Evolutionary conservation across 1,140 invertebrate genomes (phyloP).

Genomic region (Drosophila azteca): DNA sequence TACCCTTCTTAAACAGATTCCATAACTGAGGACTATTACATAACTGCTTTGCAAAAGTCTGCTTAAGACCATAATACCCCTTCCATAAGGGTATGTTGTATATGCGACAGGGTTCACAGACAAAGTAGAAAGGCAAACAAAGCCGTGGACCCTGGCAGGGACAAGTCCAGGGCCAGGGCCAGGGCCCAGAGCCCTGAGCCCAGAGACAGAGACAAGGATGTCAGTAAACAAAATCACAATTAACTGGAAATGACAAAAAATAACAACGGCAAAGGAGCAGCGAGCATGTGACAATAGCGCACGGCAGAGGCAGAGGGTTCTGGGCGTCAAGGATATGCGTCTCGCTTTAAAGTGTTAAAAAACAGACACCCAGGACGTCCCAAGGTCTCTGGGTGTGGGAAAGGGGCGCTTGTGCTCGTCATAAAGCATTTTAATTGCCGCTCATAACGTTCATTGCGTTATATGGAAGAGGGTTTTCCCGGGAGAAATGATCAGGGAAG

Average conservation of each 20-base stretch:
- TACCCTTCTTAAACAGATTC: too few relatives aligned
- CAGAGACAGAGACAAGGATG: slow-evolving; percentile 29
- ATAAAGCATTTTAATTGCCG: slow-evolving; percentile 72
- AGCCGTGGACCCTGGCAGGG: slow-evolving; percentile 18
- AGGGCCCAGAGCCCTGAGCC: slow-evolving; percentile 13
- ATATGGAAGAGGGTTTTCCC: slow-evolving; percentile 8
- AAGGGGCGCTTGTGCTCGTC: slow-evolving; percentile 51
- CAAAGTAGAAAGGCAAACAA: slow-evolving; percentile 78
- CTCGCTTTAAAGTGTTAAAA: slow-evolving; percentile 60
- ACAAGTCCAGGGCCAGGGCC: background rate
- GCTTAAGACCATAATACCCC: too few relatives aligned
- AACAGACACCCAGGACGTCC: slow-evolving; percentile 25
- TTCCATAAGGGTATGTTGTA: background rate
- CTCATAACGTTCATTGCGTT: slow-evolving; percentile 28
- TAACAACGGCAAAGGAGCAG: slow-evolving; percentile 30
- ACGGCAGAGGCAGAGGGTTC: slow-evolving; percentile 21
- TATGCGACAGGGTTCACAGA: slow-evolving; percentile 63
- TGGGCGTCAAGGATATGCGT: slow-evolving; percentile 41
- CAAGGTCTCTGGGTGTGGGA: slow-evolving; percentile 19
- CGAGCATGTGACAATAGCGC: slow-evolving; percentile 32
- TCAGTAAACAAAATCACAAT: slow-evolving; percentile 80
- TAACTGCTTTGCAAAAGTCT: too few relatives aligned
- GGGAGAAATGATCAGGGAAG: too few relatives aligned
- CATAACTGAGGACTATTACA: too few relatives aligned
- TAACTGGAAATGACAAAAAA: slow-evolving; percentile 75